Conservation (phyloP, 2,113 vertebrate genomes). For the Cichladusa arquata region DNA sequence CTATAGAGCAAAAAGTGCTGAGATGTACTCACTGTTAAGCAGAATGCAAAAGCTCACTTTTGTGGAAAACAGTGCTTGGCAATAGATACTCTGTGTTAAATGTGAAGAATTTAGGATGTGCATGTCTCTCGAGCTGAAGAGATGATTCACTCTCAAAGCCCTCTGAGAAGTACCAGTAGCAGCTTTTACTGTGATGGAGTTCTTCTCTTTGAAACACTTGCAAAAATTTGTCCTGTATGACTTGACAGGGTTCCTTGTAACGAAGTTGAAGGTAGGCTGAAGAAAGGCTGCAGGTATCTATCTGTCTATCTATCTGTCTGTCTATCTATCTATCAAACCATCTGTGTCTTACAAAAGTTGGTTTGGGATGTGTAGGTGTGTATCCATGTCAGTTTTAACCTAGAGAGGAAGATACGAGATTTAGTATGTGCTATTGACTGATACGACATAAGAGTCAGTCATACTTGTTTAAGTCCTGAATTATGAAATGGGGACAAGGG, state of each 20-base stretch:
- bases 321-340: background rate
- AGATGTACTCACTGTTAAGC: background rate
- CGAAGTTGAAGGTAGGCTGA: background rate
- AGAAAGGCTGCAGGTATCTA: background rate
- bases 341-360: background rate
- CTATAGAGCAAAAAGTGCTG: background rate
- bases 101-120: background rate
- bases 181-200: background rate
- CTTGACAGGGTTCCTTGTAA: background rate
- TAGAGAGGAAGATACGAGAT: background rate
- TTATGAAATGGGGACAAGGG: background rate
- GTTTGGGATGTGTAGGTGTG: background rate
- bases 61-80: background rate
- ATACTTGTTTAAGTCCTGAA: background rate
- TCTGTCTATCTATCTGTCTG: accelerated
- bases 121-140: background rate
- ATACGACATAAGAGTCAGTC: background rate
- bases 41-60: background rate
- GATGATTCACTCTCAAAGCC: background rate
- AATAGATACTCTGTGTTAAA: background rate
- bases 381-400: background rate
- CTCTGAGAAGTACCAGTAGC: background rate
- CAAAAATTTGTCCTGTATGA: background rate
- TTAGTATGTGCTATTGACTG: background rate
- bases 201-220: background rate